Percentiles rank a stretch among this genome's conserved stretches.
phyloP scores from a whole-genome alignment of 37 sponge, comb jelly and placozoan species.

The Eunapius fragilis region DNA sequence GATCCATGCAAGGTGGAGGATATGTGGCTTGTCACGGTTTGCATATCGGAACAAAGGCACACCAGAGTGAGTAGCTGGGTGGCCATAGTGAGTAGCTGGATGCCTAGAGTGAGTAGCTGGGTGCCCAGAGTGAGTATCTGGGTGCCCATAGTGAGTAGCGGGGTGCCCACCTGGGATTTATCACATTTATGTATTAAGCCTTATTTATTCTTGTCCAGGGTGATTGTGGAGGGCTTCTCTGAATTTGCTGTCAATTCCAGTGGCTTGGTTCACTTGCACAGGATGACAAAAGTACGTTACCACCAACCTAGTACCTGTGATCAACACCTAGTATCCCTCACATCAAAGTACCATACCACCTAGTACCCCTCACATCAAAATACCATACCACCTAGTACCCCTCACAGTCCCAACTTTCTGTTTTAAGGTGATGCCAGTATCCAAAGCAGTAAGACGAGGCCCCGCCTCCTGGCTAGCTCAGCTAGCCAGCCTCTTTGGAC shows the following conservation, averaged over 20 bases:
- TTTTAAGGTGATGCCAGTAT: not conserved
- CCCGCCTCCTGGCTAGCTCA: constrained; percentile 17
- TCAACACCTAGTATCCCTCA: too few relatives aligned
- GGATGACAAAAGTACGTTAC: constrained; percentile 47
- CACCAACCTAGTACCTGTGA: too few relatives aligned
- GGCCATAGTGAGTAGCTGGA: too few relatives aligned
- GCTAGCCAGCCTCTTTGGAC: not conserved
- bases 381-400: too few relatives aligned
- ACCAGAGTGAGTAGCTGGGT: not conserved
- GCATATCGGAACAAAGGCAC: constrained; percentile 15
- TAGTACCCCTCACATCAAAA: too few relatives aligned
- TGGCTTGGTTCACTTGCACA: constrained; percentile 53
- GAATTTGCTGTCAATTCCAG: constrained; percentile 60
- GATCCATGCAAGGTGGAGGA: constrained; percentile 72
- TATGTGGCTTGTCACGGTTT: constrained; percentile 40
- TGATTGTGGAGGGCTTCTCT: constrained; percentile 65
- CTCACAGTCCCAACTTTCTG: not conserved
- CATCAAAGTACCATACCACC: too few relatives aligned
- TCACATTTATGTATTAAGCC: too few relatives aligned
- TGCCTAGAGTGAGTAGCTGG: too few relatives aligned
- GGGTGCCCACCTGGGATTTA: too few relatives aligned
- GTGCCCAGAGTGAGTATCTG: too few relatives aligned
- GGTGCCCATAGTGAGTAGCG: too few relatives aligned
- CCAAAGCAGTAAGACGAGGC: not conserved
- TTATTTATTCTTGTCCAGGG: constrained; percentile 19